Evolutionary conservation across 2,113 vertebrate species (phyloP), one percentile per base, ranked within the genome.

Genomic region (Lipotes vexillifer): DNA sequence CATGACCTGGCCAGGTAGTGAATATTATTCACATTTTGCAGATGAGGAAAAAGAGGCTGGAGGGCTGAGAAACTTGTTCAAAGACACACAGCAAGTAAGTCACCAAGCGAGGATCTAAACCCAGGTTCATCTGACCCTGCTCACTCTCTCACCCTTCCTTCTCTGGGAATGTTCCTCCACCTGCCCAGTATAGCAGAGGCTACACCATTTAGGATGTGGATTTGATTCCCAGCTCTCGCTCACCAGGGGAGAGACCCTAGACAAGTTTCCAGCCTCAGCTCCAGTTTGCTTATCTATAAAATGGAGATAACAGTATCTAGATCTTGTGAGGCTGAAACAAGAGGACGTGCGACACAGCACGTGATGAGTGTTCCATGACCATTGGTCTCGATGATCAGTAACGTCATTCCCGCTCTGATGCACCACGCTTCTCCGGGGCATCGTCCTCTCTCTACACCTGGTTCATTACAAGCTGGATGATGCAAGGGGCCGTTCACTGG

Each of bases 341-440:
- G 59, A 75, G 66, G 44, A 8, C 2, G 41, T 52, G 44, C 2
- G 18, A 8, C 23, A 41, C 25, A 49, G 63, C 25, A 5, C 57
- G 44, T 11, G 2, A 21, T 0, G 1, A 21, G 59, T 1, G 55
- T 49, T 31, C 85, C 0, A 0, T 4, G 6, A 0, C 49, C 52
- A 1, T 17, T 63, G 7, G 11, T 12, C 61, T 65, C 12, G 18
- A 13, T 20, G 33, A 55, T 20, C 3, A 17, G 5, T 41, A 18
- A 13, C 8, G 5, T 17, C 18, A 0, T 6, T 21, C n/a, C 20
- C 3, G 3, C 41, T 68, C 57, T 38, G 89, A 85, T 1, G 20
- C 49, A 9, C 61, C 8, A 13, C 0, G 0, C 0, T 75, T 59
- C 57, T 52, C 88, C 1, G n/a, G 38, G 80, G 33, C 33, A 25